These are phyloP conservation scores for Triplophysa tibetana DNA, from an alignment of 2,113 vertebrate genomes.

Conservation along the genomic window DNA sequence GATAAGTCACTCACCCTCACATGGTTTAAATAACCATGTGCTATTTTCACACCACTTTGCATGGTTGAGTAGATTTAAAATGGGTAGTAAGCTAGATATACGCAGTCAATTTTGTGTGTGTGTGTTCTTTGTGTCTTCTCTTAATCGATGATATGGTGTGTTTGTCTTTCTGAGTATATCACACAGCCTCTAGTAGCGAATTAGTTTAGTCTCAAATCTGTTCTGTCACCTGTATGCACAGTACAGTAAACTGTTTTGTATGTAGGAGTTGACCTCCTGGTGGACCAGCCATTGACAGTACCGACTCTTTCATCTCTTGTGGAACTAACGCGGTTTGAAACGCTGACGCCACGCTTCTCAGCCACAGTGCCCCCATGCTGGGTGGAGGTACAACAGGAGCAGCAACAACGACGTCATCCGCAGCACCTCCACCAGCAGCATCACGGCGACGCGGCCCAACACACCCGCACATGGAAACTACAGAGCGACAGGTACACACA, in stretches of 20 bases:
- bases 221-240: not conserved
- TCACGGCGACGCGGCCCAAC: constrained; percentile 96
- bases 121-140: no score
- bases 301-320: constrained; percentile 91
- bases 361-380: constrained; percentile 97
- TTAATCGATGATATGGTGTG: not conserved
- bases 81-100: no score
- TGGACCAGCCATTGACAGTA: constrained; percentile 88
- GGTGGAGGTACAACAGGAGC: constrained; percentile 98
- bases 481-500: constrained; percentile 85
- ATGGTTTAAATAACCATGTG: no score
- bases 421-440: constrained; percentile 98
- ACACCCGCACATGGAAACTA: constrained; percentile 97
- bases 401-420: constrained; percentile 94
- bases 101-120: no score
- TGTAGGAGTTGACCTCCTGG: constrained; percentile 92
- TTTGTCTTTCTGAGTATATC: not conserved
- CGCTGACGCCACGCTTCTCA: constrained; percentile 93
- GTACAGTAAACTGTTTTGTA: not conserved
- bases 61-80: no score
- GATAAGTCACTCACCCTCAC: not conserved
- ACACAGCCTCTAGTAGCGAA: no score
- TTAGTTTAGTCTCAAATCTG: no score
- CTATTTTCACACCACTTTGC: no score
- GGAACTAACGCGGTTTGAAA: constrained; percentile 97